Percentiles rank a stretch among this genome's conserved stretches.
These are phyloP conservation scores for Philotrypesis tridentata DNA, from an alignment of 1,140 invertebrate species.

Conservation along the genomic window DNA sequence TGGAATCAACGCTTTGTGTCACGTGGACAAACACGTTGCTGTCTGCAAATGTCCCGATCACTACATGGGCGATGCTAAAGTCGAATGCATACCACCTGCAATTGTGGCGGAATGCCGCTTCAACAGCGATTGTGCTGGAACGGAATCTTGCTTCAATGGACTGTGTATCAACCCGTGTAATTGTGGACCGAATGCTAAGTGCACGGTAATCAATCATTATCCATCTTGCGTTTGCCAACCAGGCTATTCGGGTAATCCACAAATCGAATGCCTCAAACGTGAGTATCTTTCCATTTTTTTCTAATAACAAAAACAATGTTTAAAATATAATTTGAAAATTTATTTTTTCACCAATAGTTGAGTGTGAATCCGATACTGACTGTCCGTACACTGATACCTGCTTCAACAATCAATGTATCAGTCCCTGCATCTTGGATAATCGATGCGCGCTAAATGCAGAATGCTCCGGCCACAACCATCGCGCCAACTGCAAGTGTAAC, in stretches of 20 bases:
- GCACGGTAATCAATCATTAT: slow-evolving; percentile 85
- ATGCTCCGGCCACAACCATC: slow-evolving; percentile 85
- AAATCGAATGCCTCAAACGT: slow-evolving; percentile 85
- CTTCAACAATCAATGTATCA: slow-evolving; percentile 86
- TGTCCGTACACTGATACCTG: slow-evolving; percentile 86
- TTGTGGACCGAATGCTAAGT: slow-evolving; percentile 88
- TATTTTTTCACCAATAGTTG: slow-evolving; percentile 74
- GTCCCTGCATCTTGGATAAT: slow-evolving; percentile 84
- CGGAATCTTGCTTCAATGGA: slow-evolving; percentile 86
- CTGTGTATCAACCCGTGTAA: slow-evolving; percentile 88
- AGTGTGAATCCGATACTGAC: slow-evolving; percentile 86
- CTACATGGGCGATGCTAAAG: slow-evolving; percentile 83
- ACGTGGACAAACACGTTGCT: slow-evolving; percentile 82
- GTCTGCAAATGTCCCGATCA: slow-evolving; percentile 86
- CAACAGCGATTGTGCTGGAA: slow-evolving; percentile 85
- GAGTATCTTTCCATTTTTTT: slow-evolving; percentile 49
- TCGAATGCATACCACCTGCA: slow-evolving; percentile 81
- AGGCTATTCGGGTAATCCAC: slow-evolving; percentile 88
- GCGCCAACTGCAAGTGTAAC: slow-evolving; percentile 84
- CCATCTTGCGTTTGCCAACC: slow-evolving; percentile 85
- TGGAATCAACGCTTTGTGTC: slow-evolving; percentile 85
- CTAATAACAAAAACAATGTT: not conserved
- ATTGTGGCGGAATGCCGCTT: slow-evolving; percentile 81
- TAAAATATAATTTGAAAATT: not conserved
- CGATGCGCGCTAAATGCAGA: slow-evolving; percentile 88